phyloP scores from a whole-genome alignment of 2,888 invertebrate species.

The Ashinkailepas kermadecensis region DNA sequence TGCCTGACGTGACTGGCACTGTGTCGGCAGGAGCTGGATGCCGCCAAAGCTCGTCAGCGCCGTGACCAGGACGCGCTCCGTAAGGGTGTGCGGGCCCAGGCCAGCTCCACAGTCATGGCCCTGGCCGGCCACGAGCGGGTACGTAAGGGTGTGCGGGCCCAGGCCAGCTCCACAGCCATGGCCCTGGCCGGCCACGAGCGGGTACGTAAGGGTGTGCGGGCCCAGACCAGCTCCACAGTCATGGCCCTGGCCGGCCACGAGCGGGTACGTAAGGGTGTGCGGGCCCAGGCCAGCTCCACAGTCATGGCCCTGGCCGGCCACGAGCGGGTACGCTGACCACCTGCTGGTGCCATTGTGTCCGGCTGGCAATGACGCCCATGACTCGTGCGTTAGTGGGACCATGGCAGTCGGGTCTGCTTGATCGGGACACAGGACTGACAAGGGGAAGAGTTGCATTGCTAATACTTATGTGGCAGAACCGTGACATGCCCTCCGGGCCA shows the following conservation, averaged over 20 bases:
- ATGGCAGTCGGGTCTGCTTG: too few relatives aligned
- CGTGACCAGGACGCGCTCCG: background rate
- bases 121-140: conserved; percentile 1
- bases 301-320: conserved; percentile 8
- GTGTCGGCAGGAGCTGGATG: conserved; percentile 1
- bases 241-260: conserved; percentile 1
- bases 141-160: background rate
- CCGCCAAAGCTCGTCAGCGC: background rate
- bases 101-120: conserved; percentile 14
- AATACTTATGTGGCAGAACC: too few relatives aligned
- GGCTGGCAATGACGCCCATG: too few relatives aligned
- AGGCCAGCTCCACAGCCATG: conserved; percentile 5
- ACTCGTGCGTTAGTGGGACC: too few relatives aligned
- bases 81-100: background rate
- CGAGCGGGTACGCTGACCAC: background rate
- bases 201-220: background rate
- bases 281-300: background rate
- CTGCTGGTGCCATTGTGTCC: too few relatives aligned
- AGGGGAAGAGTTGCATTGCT: too few relatives aligned
- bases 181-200: background rate
- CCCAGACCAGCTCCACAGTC: conserved; percentile 1
- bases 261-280: background rate
- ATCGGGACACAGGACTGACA: too few relatives aligned
- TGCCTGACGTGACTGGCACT: too few relatives aligned
- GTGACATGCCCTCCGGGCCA: too few relatives aligned